Evolutionary conservation across 2,113 vertebrate species (phyloP).

Genomic region (Chionodraco myersi): DNA sequence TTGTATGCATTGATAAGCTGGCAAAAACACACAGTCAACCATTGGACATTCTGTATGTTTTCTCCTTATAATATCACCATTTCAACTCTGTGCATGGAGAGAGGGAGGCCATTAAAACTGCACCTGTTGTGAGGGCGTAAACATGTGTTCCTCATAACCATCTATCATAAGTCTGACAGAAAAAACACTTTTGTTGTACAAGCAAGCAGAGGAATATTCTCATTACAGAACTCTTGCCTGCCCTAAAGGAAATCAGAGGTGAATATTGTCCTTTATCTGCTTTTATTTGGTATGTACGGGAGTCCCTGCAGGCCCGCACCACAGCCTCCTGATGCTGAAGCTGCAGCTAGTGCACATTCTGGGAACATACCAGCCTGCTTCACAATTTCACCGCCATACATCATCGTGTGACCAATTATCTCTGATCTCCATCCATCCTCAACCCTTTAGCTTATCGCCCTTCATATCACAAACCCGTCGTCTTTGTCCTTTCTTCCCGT

Average conservation of each 20-base stretch:
- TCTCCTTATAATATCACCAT: conserved; percentile 20
- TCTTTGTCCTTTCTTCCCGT: background rate
- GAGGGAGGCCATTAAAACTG: conserved; percentile 65
- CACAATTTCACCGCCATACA: conserved; percentile 59
- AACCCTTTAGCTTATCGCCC: conserved; percentile 1
- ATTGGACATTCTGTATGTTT: conserved; percentile 51
- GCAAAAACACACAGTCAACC: conserved; percentile 35
- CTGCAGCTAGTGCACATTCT: conserved; percentile 11
- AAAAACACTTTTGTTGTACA: conserved; percentile 39
- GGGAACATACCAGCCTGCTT: conserved; percentile 23
- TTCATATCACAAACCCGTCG: background rate
- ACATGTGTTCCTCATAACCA: conserved; percentile 55
- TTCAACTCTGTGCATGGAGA: conserved; percentile 34
- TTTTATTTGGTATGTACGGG: conserved; percentile 34
- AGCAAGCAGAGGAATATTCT: conserved; percentile 24
- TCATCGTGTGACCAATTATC: conserved; percentile 9
- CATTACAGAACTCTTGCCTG: conserved; percentile 15
- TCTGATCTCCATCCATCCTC: conserved; percentile 15
- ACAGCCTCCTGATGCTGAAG: conserved; percentile 16
- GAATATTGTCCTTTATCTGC: conserved; percentile 32
- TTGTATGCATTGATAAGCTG: conserved; percentile 6
- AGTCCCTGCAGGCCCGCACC: conserved; percentile 11
- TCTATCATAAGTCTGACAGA: conserved; percentile 35
- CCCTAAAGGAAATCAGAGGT: conserved; percentile 35
- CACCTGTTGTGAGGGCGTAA: conserved; percentile 70